Percentiles rank a stretch among this genome's conserved stretches.
These are phyloP conservation scores for Centropus unirufus DNA, from an alignment of 2,113 vertebrate species.

Conservation along the genomic window DNA sequence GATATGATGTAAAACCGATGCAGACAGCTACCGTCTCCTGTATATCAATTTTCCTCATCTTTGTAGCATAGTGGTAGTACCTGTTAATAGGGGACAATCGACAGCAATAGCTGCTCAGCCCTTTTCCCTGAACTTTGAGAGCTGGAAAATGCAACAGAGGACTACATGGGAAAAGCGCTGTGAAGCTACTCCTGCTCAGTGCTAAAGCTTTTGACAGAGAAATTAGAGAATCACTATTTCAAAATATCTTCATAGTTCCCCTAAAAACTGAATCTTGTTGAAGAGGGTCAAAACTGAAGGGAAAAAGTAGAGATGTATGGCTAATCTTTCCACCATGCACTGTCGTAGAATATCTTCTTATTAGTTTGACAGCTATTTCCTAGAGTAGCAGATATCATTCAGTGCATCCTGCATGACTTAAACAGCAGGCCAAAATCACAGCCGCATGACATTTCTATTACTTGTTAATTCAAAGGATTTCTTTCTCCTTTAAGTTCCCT, in stretches of 20 bases:
- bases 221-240: neutral
- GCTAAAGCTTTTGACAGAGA: neutral
- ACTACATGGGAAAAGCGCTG: neutral
- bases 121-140: neutral
- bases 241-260: neutral
- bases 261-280: neutral
- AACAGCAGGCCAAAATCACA: neutral
- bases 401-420: neutral
- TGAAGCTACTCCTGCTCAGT: neutral
- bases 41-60: neutral
- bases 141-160: neutral
- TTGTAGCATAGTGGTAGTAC: neutral
- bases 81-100: neutral
- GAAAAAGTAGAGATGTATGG: neutral
- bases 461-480: neutral
- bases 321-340: neutral
- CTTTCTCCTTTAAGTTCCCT: neutral
- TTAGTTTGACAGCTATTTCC: neutral
- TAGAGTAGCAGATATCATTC: neutral
- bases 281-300: neutral
- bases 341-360: neutral
- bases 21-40: neutral
- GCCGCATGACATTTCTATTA: neutral
- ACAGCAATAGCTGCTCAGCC: neutral
- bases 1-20: neutral